Evolutionary conservation across 2,113 vertebrate species (phyloP).

Genomic region (Aleadryas rufinucha): DNA sequence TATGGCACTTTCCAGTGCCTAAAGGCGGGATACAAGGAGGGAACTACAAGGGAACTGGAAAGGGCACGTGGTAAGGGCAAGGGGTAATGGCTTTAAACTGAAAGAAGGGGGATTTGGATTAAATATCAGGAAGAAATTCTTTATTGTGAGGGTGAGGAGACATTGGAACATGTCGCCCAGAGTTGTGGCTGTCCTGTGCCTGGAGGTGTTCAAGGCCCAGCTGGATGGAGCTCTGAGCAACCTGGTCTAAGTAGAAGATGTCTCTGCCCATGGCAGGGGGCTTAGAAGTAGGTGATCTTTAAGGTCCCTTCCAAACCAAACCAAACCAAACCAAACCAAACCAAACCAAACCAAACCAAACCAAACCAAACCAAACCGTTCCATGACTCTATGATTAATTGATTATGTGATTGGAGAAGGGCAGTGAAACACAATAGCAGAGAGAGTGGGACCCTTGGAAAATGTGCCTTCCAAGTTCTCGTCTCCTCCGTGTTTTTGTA

Average conservation of each 20-base stretch:
- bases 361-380: background rate
- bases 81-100: background rate
- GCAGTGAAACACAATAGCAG: background rate
- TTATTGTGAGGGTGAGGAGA: background rate
- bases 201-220: background rate
- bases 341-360: too few species aligned
- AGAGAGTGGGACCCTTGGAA: background rate
- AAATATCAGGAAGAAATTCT: background rate
- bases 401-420: background rate
- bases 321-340: background rate
- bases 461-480: background rate
- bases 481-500: background rate
- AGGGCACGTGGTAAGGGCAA: background rate
- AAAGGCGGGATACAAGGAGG: too few species aligned
- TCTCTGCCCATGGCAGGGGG: background rate
- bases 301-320: background rate
- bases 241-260: background rate
- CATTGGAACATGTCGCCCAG: background rate
- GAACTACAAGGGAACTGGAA: background rate
- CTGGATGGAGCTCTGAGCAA: background rate
- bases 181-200: too few species aligned
- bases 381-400: too few species aligned
- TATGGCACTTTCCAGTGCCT: background rate
- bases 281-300: background rate
- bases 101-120: background rate